Percentiles rank a stretch among this genome's conserved stretches.
Conservation (phyloP, 2,888 invertebrate species). For the Frankliniella intonsa region DNA sequence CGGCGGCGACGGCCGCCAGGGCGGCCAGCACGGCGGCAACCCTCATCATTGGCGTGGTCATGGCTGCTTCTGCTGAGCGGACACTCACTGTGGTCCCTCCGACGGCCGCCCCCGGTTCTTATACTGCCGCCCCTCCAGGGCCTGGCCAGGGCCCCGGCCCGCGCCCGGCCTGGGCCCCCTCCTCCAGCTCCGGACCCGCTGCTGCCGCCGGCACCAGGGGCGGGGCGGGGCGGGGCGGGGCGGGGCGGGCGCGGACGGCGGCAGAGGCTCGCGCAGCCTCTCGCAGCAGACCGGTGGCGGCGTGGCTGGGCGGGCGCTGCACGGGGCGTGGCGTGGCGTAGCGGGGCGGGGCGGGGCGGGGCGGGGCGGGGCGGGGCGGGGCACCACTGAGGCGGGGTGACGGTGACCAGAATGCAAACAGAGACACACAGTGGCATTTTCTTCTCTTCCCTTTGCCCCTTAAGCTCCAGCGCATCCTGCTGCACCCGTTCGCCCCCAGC, state of each 20-base stretch:
- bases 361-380: background rate
- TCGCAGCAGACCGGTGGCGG: background rate
- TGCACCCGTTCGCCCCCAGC: too few species aligned
- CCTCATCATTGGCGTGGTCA: conserved; percentile 42
- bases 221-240: conserved; percentile 25
- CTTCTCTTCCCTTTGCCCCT: background rate
- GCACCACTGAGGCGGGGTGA: background rate
- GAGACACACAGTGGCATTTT: background rate
- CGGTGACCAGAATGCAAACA: background rate
- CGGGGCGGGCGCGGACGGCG: background rate
- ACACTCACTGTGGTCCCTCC: conserved; percentile 11
- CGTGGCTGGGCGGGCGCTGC: background rate
- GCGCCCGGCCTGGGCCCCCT: conserved; percentile 31
- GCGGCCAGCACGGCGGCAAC: conserved; percentile 56
- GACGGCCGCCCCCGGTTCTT: conserved; percentile 20
- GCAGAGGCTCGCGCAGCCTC: background rate
- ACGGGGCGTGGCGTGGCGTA: background rate
- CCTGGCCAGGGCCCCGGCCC: conserved; percentile 32
- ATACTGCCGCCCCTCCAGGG: conserved; percentile 35
- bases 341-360: background rate
- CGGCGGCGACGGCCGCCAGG: conserved; percentile 65
- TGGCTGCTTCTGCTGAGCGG: conserved; percentile 21
- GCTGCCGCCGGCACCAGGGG: conserved; percentile 30
- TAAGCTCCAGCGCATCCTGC: too few species aligned
- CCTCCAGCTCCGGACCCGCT: conserved; percentile 31